Evolutionary conservation across 2,113 vertebrate species (phyloP), one percentile per base, ranked within the genome.

Genomic region (Lonchura striata): DNA sequence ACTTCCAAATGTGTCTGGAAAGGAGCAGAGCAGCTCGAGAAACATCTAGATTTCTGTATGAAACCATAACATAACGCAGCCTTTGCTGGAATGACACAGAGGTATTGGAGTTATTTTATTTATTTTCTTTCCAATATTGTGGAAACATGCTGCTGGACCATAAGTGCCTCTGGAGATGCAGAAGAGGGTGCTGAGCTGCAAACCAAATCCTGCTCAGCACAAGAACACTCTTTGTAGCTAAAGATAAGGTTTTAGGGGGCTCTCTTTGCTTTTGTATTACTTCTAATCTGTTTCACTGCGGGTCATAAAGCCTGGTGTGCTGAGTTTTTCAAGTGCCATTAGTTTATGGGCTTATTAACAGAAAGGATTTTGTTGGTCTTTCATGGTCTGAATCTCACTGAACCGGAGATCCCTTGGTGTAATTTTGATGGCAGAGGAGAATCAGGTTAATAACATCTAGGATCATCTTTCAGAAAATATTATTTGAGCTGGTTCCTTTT

Each of bases 271-370:
- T 41, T 88, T 83, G 46, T 52, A 53, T 92, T 69, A 41, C 3
- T 7, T 71, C 77, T 92, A 37, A 82, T 90, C 69, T 91, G 37
- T 82, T 95, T 91, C 84, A 50, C 63, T 87, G 66, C 2, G 4
- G 91, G 87, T 64, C 78, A 57, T 80, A 84, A 92, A 87, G 59
- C 84, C 82, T 65, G 63, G 35, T 47, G 42, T 82, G 90, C 78
- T 0, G 15, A 79, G 78, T 50, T 91, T 82, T 79, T 78, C 93
- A 82, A 85, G 84, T 74, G 66, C 30, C 39, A 22, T 85, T 91
- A 80, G 70, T 86, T 96, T 88, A 89, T 77, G 33, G 50, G 54
- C 89, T 87, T 95, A 91, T 90, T 92, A 89, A 91, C 35, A 80
- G 54, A 59, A 85, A 18, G 70, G 84, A 54, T 87, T 92, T 90